Conservation (phyloP, 1,140 invertebrate species). For the Drosophila bipectinata region DNA sequence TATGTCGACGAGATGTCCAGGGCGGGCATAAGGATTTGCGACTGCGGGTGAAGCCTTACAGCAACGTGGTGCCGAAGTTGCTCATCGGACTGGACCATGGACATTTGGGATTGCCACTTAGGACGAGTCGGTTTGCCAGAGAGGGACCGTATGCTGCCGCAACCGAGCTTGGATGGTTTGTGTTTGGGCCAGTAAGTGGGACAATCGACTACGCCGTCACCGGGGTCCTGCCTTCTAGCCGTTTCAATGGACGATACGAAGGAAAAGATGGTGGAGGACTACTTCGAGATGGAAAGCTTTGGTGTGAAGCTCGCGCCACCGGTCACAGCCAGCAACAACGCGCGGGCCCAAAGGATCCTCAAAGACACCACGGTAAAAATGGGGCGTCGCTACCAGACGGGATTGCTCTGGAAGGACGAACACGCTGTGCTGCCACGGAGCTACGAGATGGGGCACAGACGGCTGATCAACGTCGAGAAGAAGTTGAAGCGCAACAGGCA, state of each 20-base stretch:
- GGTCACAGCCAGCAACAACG: too few relatives aligned
- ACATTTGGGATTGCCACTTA: conserved; percentile 1
- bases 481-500: conserved; percentile 1
- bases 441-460: conserved; percentile 1
- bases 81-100: conserved; percentile 12
- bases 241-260: too few relatives aligned
- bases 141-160: background rate
- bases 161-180: background rate
- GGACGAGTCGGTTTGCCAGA: background rate
- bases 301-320: too few relatives aligned
- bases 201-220: background rate
- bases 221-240: too few relatives aligned
- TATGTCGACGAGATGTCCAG: background rate
- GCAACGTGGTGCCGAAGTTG: background rate
- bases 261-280: too few relatives aligned
- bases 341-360: too few relatives aligned
- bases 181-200: background rate
- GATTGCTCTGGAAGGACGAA: too few relatives aligned
- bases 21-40: background rate
- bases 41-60: background rate
- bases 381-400: too few relatives aligned
- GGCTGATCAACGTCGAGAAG: conserved; percentile 8
- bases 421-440: background rate
- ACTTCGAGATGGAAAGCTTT: too few relatives aligned
- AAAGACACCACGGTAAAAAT: too few relatives aligned